Evolutionary conservation across 2,888 invertebrate species (phyloP).

Genomic region (Odontocolon sp.): DNA sequence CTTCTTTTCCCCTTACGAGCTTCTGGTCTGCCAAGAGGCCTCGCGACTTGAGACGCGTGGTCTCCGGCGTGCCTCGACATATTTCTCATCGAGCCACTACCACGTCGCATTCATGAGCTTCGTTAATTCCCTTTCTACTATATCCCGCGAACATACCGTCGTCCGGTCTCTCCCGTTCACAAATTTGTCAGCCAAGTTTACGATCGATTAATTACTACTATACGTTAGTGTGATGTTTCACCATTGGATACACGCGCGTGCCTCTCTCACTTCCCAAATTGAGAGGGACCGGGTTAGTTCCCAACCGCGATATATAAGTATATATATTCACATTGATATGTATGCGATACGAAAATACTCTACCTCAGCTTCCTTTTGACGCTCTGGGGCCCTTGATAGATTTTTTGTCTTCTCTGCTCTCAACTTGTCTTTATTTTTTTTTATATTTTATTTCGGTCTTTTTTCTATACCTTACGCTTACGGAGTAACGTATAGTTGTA

Average conservation of each 20-base stretch:
- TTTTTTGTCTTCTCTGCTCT: conserved; percentile 24
- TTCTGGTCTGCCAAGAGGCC: not conserved
- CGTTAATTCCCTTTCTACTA: not conserved
- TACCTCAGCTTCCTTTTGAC: conserved; percentile 10
- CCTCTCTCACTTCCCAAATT: conserved; percentile 5
- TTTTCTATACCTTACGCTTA: not conserved
- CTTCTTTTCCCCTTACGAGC: not conserved
- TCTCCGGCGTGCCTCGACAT: conserved; percentile 50
- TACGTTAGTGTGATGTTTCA: conserved; percentile 27
- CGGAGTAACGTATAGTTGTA: not conserved
- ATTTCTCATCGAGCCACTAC: conserved; percentile 43
- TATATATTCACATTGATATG: not conserved
- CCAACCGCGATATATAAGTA: not conserved
- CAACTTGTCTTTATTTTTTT: not conserved
- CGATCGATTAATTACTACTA: conserved; percentile 62
- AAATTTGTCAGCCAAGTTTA: conserved; percentile 61
- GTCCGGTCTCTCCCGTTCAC: conserved; percentile 47
- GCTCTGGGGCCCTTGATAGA: conserved; percentile 20
- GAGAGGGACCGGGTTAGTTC: not conserved
- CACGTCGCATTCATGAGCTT: conserved; percentile 23
- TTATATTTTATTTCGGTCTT: not conserved
- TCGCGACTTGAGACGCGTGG: conserved; percentile 45
- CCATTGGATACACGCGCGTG: conserved; percentile 21
- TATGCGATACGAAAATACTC: conserved; percentile 43
- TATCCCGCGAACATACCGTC: conserved; percentile 45